A percentile compares a stretch with the other conserved stretches of the same genome.
Conservation (phyloP, 2,888 invertebrate genomes). For the Epistrophe eligans region DNA sequence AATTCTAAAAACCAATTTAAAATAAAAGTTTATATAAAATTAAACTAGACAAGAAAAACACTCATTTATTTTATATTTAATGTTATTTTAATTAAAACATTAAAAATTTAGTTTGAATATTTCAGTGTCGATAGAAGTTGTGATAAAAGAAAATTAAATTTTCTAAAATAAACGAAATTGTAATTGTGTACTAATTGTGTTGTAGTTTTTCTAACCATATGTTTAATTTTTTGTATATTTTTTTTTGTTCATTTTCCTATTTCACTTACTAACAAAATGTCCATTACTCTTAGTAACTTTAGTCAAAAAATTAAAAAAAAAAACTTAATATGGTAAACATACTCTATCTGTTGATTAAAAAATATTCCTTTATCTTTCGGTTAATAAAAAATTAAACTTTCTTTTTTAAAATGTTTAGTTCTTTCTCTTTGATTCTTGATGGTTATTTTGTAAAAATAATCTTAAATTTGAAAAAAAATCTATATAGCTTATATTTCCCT, state of each 20-base stretch:
- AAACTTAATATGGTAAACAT: constrained; percentile 48
- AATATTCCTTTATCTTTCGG: constrained; percentile 31
- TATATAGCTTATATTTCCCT: constrained; percentile 35
- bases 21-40: constrained; percentile 3
- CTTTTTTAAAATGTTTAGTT: constrained; percentile 42
- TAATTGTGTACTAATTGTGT: constrained; percentile 74
- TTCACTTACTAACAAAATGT: constrained; percentile 66
- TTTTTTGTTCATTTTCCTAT: constrained; percentile 39
- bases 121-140: constrained; percentile 74
- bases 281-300: constrained; percentile 59
- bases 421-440: constrained; percentile 51
- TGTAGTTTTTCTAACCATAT: constrained; percentile 59
- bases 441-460: constrained; percentile 61
- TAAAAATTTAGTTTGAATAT: constrained; percentile 66
- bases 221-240: constrained; percentile 40
- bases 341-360: constrained; percentile 40
- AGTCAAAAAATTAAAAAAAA: too few relatives aligned
- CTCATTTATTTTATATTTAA: constrained; percentile 50
- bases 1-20: constrained; percentile 4
- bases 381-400: constrained; percentile 5
- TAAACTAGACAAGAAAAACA: neutral
- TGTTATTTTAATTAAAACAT: constrained; percentile 55
- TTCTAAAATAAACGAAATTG: constrained; percentile 65
- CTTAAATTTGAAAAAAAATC: constrained; percentile 16
- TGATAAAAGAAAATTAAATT: constrained; percentile 60